Conservation (phyloP, 2,888 invertebrate genomes). For the Cinara cedri region DNA sequence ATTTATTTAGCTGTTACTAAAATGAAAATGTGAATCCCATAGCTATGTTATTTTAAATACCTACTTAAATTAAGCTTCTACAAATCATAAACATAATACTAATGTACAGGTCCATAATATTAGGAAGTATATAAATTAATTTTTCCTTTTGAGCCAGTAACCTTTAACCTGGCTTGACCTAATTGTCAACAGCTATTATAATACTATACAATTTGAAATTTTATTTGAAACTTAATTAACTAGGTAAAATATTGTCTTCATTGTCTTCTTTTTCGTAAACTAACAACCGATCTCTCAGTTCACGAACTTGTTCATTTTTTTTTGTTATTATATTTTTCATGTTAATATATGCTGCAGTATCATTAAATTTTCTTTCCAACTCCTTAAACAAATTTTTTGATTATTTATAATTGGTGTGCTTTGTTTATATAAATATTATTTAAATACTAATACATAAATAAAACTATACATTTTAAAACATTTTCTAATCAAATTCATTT, state of each 20-base stretch:
- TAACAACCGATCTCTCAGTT: conserved; percentile 61
- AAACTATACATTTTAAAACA: neutral
- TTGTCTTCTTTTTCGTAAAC: conserved; percentile 59
- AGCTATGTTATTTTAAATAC: too few relatives aligned
- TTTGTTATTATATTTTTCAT: conserved; percentile 67
- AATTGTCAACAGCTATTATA: too few relatives aligned
- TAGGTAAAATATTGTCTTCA: conserved; percentile 24
- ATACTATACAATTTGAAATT: too few relatives aligned
- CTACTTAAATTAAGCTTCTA: too few relatives aligned
- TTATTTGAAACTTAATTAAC: neutral
- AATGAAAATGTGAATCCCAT: too few relatives aligned
- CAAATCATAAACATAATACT: too few relatives aligned
- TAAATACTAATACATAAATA: neutral
- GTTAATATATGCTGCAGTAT: conserved; percentile 67
- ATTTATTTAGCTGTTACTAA: too few relatives aligned
- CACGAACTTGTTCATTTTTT: conserved; percentile 67
- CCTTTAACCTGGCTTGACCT: too few relatives aligned
- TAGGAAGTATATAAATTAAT: too few relatives aligned
- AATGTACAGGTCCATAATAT: too few relatives aligned
- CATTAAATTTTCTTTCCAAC: conserved; percentile 67
- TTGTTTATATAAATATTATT: neutral
- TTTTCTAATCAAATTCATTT: too few relatives aligned
- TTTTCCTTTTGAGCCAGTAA: too few relatives aligned
- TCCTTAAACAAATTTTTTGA: conserved; percentile 62
- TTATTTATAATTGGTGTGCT: neutral